Percentiles rank a stretch among this genome's conserved stretches.
Evolutionary conservation across 1,140 invertebrate species (phyloP).

Genomic region (Tetramorium parvispinum): DNA sequence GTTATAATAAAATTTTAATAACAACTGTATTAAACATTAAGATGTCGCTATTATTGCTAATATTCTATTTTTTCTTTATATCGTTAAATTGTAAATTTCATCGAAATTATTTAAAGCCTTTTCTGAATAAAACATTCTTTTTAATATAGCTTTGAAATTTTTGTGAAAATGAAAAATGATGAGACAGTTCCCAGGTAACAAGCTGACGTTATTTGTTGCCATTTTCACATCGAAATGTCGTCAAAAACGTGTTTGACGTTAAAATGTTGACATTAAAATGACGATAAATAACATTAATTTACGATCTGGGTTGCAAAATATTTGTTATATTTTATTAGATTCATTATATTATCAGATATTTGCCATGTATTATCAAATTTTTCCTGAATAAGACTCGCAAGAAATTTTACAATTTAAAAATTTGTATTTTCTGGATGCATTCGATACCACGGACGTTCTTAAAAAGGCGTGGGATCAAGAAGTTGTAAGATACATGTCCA

Average conservation of each 20-base stretch:
- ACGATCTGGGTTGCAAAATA: neutral
- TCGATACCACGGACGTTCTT: neutral
- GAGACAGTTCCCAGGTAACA: neutral
- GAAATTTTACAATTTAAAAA: too few species aligned
- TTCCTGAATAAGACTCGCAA: neutral
- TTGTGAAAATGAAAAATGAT: neutral
- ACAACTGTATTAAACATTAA: neutral
- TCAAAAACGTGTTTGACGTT: too few species aligned
- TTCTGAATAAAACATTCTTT: neutral
- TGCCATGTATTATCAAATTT: neutral
- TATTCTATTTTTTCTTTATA: neutral
- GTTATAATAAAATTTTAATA: slow-evolving; percentile 11
- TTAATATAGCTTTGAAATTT: neutral
- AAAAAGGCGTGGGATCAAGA: neutral
- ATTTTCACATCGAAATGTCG: too few species aligned
- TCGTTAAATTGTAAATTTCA: neutral
- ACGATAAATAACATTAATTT: too few species aligned
- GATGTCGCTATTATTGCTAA: neutral
- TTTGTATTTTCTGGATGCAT: neutral
- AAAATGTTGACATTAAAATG: too few species aligned
- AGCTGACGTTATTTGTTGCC: too few species aligned
- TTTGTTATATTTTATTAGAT: neutral
- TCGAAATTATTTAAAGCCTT: neutral
- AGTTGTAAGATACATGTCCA: slow-evolving; percentile 25
- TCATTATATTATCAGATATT: neutral